phyloP scores from a whole-genome alignment of 1,140 invertebrate genomes.

The Drosophila ananassae region DNA sequence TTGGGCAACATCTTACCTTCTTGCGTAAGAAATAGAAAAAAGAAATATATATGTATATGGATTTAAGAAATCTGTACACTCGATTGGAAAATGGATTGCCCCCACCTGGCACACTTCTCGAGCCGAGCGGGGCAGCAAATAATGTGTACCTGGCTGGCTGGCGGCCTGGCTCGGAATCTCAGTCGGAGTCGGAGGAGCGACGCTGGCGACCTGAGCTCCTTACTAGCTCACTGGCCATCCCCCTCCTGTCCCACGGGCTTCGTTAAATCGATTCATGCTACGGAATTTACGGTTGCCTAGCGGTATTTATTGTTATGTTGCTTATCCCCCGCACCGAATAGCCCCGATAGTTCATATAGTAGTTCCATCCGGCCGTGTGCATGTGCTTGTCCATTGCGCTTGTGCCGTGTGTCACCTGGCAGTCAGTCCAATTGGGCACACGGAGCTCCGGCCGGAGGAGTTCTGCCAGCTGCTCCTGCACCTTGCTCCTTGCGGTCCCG shows the following conservation, averaged over 20 bases:
- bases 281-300: conserved; percentile 80
- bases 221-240: not conserved
- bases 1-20: conserved; percentile 73
- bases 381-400: conserved; percentile 51
- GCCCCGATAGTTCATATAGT: conserved; percentile 10
- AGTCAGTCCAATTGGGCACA: conserved; percentile 74
- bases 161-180: conserved; percentile 54
- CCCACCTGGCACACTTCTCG: conserved; percentile 64
- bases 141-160: conserved; percentile 54
- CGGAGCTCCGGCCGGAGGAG: conserved; percentile 29
- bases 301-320: conserved; percentile 80
- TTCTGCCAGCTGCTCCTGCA: conserved; percentile 16
- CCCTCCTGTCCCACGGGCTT: conserved; percentile 41
- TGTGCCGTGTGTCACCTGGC: conserved; percentile 51
- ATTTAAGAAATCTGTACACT: conserved; percentile 30
- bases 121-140: conserved; percentile 23
- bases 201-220: conserved; percentile 12
- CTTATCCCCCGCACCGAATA: conserved; percentile 8
- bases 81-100: conserved; percentile 13
- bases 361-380: conserved; percentile 15
- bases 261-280: conserved; percentile 81
- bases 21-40: conserved; percentile 58
- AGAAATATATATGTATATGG: not conserved
- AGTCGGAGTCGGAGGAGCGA: conserved; percentile 25
- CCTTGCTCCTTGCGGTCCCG: conserved; percentile 40